Conservation (phyloP, 2,888 invertebrate species). For the Pammene fasciana region DNA sequence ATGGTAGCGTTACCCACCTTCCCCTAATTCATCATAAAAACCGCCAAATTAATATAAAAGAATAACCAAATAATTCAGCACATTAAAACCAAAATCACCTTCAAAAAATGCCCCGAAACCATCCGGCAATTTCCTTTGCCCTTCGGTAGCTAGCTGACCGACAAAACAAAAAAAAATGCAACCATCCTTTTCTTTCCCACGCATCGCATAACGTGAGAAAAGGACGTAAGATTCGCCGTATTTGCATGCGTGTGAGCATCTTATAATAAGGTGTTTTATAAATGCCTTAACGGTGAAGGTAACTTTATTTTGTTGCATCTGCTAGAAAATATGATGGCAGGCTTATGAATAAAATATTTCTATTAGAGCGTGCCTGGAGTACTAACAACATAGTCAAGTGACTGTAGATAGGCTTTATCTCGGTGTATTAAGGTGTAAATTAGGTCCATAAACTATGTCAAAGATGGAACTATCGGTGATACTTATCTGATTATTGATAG, state of each 20-base stretch:
- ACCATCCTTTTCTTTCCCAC: conserved; percentile 45
- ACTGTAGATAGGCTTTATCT: no score
- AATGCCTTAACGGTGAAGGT: conserved; percentile 58
- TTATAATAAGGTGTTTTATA: conserved; percentile 64
- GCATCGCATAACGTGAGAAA: conserved; percentile 42
- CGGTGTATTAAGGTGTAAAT: no score
- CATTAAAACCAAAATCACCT: conserved; percentile 35
- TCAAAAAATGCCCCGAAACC: conserved; percentile 33
- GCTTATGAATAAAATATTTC: conserved; percentile 42
- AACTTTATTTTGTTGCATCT: conserved; percentile 21
- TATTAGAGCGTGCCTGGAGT: conserved; percentile 15
- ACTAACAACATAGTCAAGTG: background rate
- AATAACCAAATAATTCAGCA: conserved; percentile 4
- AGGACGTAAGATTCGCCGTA: conserved; percentile 51
- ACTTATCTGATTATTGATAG: no score
- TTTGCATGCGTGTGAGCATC: conserved; percentile 59
- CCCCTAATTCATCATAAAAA: no score
- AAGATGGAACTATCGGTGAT: no score
- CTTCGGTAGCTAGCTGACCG: conserved; percentile 34
- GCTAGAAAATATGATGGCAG: conserved; percentile 35
- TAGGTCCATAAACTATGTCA: no score
- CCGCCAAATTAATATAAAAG: background rate
- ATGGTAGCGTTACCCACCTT: no score
- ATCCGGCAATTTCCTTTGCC: conserved; percentile 29
- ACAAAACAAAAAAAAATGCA: conserved; percentile 47